Conservation (phyloP, 2,888 invertebrate species). For the Stratiomys singularior region DNA sequence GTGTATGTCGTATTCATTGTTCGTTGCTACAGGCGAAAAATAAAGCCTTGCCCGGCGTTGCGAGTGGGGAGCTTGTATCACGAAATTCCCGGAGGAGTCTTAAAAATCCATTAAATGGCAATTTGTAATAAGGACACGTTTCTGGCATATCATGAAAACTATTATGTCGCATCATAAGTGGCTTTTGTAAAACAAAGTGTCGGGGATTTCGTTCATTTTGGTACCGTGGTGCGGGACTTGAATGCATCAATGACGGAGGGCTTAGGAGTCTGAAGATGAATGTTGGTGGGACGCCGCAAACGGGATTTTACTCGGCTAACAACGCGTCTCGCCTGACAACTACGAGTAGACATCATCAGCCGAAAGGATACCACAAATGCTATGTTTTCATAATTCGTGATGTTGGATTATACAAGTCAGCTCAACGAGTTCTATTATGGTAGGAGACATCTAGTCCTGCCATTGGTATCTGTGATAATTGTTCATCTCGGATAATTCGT, state of each 20-base stretch:
- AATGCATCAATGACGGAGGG: neutral
- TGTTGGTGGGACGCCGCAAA: neutral
- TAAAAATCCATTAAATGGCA: constrained; percentile 52
- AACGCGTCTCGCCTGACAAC: neutral
- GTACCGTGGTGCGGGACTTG: neutral
- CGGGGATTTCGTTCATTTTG: constrained; percentile 16
- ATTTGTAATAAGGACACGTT: constrained; percentile 53
- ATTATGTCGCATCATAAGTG: constrained; percentile 52
- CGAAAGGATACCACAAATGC: constrained; percentile 30
- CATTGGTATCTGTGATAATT: constrained; percentile 1
- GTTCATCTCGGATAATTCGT: constrained; percentile 27
- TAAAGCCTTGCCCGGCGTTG: neutral
- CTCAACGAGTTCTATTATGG: neutral
- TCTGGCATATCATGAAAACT: constrained; percentile 53
- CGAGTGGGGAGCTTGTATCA: constrained; percentile 13
- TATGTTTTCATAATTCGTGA: constrained; percentile 42
- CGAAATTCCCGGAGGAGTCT: constrained; percentile 50
- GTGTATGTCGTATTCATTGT: constrained; percentile 15
- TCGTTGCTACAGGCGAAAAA: constrained; percentile 14
- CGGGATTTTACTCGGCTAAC: neutral
- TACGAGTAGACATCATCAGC: neutral
- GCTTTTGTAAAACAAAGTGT: constrained; percentile 51
- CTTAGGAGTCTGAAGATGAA: neutral
- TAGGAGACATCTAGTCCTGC: neutral
- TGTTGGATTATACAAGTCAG: constrained; percentile 23